A percentile compares a stretch with the other conserved stretches of the same genome.
Conservation (phyloP, 2,113 vertebrate species). For the Percina caprodes region DNA sequence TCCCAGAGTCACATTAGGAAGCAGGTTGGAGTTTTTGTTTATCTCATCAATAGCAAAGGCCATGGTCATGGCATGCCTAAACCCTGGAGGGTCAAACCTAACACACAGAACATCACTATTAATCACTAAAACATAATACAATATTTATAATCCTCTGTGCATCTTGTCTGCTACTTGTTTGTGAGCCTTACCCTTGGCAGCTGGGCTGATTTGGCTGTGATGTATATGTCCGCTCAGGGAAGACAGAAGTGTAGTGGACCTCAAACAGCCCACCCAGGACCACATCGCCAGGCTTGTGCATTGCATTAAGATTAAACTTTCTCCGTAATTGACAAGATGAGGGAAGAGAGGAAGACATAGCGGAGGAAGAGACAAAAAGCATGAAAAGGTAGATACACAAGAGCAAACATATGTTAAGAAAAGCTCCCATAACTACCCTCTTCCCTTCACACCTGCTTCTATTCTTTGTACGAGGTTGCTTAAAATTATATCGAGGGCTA, state of each 20-base stretch:
- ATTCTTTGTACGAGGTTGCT: too few relatives aligned
- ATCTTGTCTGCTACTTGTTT: background rate
- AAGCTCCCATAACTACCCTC: constrained; percentile 30
- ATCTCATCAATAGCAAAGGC: constrained; percentile 64
- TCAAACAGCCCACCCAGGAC: constrained; percentile 69
- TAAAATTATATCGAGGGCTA: too few relatives aligned
- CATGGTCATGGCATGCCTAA: constrained; percentile 64
- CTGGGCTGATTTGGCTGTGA: constrained; percentile 55
- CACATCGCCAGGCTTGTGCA: constrained; percentile 65
- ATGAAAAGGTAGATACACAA: constrained; percentile 1
- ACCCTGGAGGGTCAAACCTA: constrained; percentile 65
- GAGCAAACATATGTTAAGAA: background rate
- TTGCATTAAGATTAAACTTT: constrained; percentile 60
- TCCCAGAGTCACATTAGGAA: constrained; percentile 64
- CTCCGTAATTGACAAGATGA: constrained; percentile 52
- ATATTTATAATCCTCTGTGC: background rate
- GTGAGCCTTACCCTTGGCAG: constrained; percentile 62
- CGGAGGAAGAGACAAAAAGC: background rate
- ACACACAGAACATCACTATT: background rate
- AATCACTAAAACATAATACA: background rate
- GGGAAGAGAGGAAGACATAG: constrained; percentile 10
- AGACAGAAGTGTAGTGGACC: constrained; percentile 66
- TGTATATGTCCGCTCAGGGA: constrained; percentile 53
- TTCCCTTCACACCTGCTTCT: too few relatives aligned
- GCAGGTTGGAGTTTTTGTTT: constrained; percentile 49